Evolutionary conservation across 2,113 vertebrate species (phyloP).

Genomic region (Calypte anna): DNA sequence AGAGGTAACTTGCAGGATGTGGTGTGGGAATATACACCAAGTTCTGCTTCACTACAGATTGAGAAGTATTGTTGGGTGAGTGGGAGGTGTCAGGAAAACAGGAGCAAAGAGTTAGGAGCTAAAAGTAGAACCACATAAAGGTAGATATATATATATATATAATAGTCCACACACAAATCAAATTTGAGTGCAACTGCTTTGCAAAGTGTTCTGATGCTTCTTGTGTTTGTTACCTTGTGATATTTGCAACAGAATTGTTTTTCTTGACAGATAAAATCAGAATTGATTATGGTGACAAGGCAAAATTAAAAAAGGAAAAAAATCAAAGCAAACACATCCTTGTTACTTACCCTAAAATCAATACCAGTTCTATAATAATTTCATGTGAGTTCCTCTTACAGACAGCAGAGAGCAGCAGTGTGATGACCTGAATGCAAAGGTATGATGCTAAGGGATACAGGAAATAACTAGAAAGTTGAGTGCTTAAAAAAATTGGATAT

Average conservation of each 20-base stretch:
- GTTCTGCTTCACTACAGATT: not conserved
- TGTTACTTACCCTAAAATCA: not conserved
- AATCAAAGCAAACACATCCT: fast-evolving
- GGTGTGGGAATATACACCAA: not conserved
- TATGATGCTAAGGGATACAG: not conserved
- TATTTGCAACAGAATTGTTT: not conserved
- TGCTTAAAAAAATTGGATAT: not conserved
- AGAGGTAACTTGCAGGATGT: not conserved
- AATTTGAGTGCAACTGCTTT: not conserved
- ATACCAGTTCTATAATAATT: not conserved
- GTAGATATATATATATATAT: fast-evolving
- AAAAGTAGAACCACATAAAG: not conserved
- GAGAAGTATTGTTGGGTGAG: not conserved
- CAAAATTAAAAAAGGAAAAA: not conserved
- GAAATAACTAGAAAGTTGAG: not conserved
- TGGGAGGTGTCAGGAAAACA: not conserved
- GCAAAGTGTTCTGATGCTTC: not conserved
- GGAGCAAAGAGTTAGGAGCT: not conserved
- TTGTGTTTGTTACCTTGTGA: not conserved
- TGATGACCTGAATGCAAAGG: not conserved
- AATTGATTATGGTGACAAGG: not conserved
- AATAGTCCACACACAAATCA: not conserved
- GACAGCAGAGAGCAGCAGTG: conserved; percentile 64
- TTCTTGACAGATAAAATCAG: not conserved
- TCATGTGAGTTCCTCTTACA: not conserved